These are phyloP conservation scores for Alloscopus bannaensis DNA, from an alignment of 2,888 invertebrate species.

Conservation along the genomic window DNA sequence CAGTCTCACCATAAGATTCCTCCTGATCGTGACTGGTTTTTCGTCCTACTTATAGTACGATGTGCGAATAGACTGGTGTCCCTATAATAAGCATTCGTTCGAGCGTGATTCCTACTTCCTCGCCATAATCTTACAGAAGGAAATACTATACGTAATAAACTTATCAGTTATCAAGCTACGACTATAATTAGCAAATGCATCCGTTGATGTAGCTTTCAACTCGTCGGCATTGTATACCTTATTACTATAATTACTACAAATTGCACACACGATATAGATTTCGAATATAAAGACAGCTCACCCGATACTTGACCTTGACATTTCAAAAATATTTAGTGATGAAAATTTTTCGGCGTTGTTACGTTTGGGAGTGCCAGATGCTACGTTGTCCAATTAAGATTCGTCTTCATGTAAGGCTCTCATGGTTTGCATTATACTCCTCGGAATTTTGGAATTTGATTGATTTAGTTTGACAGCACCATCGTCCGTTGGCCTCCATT, in stretches of 20 bases:
- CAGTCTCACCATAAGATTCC: conserved; percentile 57
- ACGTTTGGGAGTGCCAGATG: conserved; percentile 13
- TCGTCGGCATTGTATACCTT: conserved; percentile 1
- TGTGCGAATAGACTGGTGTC: too few species aligned
- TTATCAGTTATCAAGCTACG: too few species aligned
- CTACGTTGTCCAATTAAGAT: conserved; percentile 44
- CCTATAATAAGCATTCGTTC: too few species aligned
- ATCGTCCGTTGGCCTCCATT: conserved; percentile 78
- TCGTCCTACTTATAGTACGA: too few species aligned
- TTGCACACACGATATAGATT: conserved; percentile 33
- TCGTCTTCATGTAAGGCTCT: conserved; percentile 64
- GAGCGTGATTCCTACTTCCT: too few species aligned
- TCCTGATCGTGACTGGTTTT: conserved; percentile 61
- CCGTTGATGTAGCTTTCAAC: too few species aligned
- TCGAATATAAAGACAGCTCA: conserved; percentile 52
- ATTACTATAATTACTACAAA: conserved; percentile 23
- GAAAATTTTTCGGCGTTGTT: conserved; percentile 15
- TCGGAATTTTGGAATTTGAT: conserved; percentile 57
- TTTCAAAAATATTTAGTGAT: conserved; percentile 27
- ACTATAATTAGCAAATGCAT: too few species aligned
- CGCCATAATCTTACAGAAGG: too few species aligned
- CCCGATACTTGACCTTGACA: conserved; percentile 55
- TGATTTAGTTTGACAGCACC: conserved; percentile 27
- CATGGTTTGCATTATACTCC: conserved; percentile 54
- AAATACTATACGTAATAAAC: too few species aligned